Evolutionary conservation across 2,113 vertebrate species (phyloP).

Genomic region (Sterna hirundo): DNA sequence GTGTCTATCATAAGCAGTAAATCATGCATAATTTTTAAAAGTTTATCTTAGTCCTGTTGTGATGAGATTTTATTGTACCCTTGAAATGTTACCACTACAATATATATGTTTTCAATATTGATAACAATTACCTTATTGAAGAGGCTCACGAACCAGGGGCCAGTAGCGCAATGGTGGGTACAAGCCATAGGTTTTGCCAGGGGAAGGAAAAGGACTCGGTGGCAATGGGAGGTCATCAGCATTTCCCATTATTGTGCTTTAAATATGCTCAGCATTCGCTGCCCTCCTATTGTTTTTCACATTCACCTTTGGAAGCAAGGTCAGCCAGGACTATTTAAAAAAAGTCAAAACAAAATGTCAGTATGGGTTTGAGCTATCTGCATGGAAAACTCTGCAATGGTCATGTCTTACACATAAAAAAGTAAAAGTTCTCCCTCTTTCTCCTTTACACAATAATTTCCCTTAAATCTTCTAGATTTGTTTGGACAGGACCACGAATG

Average conservation of each 20-base stretch:
- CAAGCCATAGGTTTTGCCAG: neutral
- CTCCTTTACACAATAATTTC: neutral
- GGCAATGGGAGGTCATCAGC: neutral
- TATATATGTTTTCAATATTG: neutral
- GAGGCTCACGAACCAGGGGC: neutral
- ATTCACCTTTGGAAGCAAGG: neutral
- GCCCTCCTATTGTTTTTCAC: neutral
- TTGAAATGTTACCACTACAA: neutral
- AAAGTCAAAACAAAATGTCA: neutral
- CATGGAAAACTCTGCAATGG: neutral
- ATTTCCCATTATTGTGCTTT: constrained; percentile 31
- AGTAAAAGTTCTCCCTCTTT: neutral
- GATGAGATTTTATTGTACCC: neutral
- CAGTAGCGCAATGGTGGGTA: neutral
- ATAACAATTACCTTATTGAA: neutral
- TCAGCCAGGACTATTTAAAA: neutral
- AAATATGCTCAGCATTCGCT: neutral
- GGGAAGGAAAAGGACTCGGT: neutral
- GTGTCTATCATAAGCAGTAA: neutral
- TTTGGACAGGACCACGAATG: neutral
- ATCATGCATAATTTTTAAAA: neutral
- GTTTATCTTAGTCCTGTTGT: neutral
- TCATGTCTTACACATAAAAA: neutral
- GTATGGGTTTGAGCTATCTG: neutral
- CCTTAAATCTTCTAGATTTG: neutral